A percentile compares a stretch with the other conserved stretches of the same genome.
These are phyloP conservation scores for Bathynomus jamesi DNA, from an alignment of 1,140 invertebrate genomes.

Conservation along the genomic window DNA sequence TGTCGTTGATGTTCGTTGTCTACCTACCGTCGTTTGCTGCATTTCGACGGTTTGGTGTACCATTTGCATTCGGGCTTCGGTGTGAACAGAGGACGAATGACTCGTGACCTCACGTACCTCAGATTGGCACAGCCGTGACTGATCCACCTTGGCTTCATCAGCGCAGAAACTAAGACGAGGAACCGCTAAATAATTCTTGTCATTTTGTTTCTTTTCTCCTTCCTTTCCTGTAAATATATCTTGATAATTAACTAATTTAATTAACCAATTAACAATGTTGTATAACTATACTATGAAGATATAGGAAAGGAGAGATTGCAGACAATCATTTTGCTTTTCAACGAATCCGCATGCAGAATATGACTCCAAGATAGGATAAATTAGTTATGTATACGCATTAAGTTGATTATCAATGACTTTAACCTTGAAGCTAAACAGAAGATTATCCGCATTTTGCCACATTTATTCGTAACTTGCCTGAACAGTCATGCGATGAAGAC, in stretches of 20 bases:
- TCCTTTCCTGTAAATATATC: constrained; percentile 56
- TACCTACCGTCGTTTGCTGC: constrained; percentile 32
- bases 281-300: too few species aligned
- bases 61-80: not conserved
- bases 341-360: too few species aligned
- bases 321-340: too few species aligned
- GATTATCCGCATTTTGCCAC: too few species aligned
- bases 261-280: too few species aligned
- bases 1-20: not conserved
- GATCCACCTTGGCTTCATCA: constrained; percentile 85
- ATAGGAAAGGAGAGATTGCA: too few species aligned
- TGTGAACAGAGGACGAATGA: not conserved
- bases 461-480: constrained; percentile 45
- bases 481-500: constrained; percentile 84
- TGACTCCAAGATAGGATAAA: too few species aligned
- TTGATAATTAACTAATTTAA: too few species aligned
- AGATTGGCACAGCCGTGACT: constrained; percentile 79
- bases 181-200: constrained; percentile 52
- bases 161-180: constrained; percentile 82
- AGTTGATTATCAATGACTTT: too few species aligned
- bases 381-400: too few species aligned
- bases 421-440: too few species aligned
- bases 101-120: constrained; percentile 53
- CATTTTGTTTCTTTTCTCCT: constrained; percentile 52
- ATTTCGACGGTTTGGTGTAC: constrained; percentile 24